Base-by-base conservation (phyloP, 2,113 vertebrate genomes). In the Plestiodon gilberti region DNA sequence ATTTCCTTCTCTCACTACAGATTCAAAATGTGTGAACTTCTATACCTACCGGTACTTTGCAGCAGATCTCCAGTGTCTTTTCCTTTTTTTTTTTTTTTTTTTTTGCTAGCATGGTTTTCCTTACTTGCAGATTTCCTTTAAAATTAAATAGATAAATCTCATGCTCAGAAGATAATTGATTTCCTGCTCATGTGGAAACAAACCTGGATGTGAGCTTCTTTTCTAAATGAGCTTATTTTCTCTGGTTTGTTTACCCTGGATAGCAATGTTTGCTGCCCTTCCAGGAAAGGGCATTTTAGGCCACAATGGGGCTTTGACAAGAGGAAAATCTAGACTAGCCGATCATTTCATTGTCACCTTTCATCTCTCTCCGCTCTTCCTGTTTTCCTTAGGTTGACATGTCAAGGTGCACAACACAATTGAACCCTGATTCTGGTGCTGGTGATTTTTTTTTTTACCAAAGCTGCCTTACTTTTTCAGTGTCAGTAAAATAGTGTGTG, bases 91-190 rank as follows among this genome's bases (percentile, higher is more conserved):
- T n/a, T n/a, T n/a, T n/a, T n/a, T n/a, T n/a, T n/a, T n/a, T n/a
- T n/a, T 77, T 89, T 80, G 28, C 35, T 30, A 83, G 23, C 28
- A 67, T 52, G 69, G 1, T n/a, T 79, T 76, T 64, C 23, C 61
- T 69, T 73, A 82, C 30, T 23, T 82, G 52, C 1, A 70, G 25
- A 6, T 69, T 67, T 69, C 76, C 18, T 81, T 81, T 74, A 40
- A 75, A 69, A 74, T 88, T 85, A 40, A 69, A 61, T 10, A 57
- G 4, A 57, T 71, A 84, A 91, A 84, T 73, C 52, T 64, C 67
- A 2, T 40, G 82, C 43, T 82, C 65, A 61, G 25, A 57, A 78
- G 81, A 65, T 69, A 71, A 87, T 76, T 65, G 70, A 38, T 65
- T 87, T 73, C 71, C 15, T 40, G 8, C n/a, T 67, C 79, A 76